Conservation (phyloP, 2,888 invertebrate genomes). For the Archips xylosteana region DNA sequence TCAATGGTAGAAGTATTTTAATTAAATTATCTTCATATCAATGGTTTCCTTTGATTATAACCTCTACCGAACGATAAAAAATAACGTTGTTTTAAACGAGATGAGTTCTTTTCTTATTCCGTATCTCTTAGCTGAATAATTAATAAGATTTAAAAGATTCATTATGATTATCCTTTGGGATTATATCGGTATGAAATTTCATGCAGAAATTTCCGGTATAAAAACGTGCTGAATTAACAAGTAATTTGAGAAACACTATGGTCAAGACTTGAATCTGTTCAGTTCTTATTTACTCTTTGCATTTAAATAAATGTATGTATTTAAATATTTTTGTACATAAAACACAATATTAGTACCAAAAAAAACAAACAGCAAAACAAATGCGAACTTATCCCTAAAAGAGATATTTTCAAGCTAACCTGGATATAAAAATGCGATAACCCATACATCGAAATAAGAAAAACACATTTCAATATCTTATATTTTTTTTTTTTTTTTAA, state of each 20-base stretch:
- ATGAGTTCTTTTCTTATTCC: neutral
- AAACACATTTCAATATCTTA: too few relatives aligned
- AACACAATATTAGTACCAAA: too few relatives aligned
- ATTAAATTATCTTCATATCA: neutral
- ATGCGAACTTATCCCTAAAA: too few relatives aligned
- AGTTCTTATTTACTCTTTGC: too few relatives aligned
- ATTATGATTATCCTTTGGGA: slow-evolving; percentile 8
- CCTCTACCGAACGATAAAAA: neutral
- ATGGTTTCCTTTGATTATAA: neutral
- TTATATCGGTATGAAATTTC: neutral
- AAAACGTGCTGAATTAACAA: neutral
- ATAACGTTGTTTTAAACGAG: slow-evolving; percentile 12
- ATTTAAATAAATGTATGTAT: too few relatives aligned
- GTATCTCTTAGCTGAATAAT: slow-evolving; percentile 12
- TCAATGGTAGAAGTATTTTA: too few relatives aligned
- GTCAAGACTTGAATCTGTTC: neutral
- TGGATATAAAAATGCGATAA: too few relatives aligned
- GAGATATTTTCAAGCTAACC: too few relatives aligned
- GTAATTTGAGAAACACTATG: neutral
- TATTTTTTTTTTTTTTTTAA: too few relatives aligned
- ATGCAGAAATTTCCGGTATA: neutral
- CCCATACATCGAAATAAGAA: too few relatives aligned
- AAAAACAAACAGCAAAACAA: too few relatives aligned
- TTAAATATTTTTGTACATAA: too few relatives aligned
- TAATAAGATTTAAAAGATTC: slow-evolving; percentile 5